Base-by-base conservation (phyloP, 2,888 invertebrate genomes). In the Ormyrus pomaceus region DNA sequence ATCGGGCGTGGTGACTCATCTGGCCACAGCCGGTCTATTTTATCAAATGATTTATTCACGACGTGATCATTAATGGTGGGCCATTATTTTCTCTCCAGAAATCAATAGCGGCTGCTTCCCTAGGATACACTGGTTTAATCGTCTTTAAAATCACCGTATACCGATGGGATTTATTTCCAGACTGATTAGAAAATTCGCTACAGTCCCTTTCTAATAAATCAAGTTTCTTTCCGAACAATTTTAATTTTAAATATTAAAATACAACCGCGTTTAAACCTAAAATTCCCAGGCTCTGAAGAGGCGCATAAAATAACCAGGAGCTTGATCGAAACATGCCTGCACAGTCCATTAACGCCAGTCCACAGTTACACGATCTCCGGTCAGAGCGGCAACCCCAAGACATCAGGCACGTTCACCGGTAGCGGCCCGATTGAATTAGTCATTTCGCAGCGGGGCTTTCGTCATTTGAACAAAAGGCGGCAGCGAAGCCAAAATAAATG, bases 21-120 rank as follows among this genome's bases (percentile, higher is more conserved):
- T 68, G 79, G 81, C 86, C 82, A 84, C 84, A 83, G 83, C 85
- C 84, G 85, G 84, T 87, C 86, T 86, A 87, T 89, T 89, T 89
- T 89, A 86, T 87, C 86, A 86, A 89, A 89, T 89, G 88, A 89
- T 89, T 89, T 88, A 89, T 89, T 89, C 87, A 88, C 85, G 85
- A 86, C 86, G 85, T 86, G 86, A 89, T 88, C 88, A 89, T 88
- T 89, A 89, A 89, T 88, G 88, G 87, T 86, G 83, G 86, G 87
- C 87, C 88, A 89, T 89, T 88, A 88, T 86, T 87, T 87, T 87
- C 87, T 87, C 86, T 87, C 87, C 85, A 86, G 85, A 87, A 89
- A 89, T 89, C 89, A 89, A 89, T 89, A 88, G 87, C 10, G 56
- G 48, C 61, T 56, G 56, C 62, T 69, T 62, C 64, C 7, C 55